Evolutionary conservation across 2,113 vertebrate species (phyloP).

Genomic region (Pluvianellus socialis): DNA sequence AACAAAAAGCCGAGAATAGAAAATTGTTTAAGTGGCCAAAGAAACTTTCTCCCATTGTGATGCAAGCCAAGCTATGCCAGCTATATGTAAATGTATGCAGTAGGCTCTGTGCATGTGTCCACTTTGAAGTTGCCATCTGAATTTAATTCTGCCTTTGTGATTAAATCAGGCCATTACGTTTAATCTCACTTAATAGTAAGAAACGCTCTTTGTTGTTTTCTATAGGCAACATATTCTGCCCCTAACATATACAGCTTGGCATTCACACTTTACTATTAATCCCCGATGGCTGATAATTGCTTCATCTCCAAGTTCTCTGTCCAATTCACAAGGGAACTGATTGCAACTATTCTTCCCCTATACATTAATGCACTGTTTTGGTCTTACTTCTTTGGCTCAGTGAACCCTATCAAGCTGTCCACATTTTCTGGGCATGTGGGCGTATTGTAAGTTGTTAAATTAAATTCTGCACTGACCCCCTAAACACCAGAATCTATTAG

Average conservation of each 20-base stretch:
- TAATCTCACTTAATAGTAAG: slow-evolving; percentile 89
- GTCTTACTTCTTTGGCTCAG: slow-evolving; percentile 81
- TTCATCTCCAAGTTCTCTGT: slow-evolving; percentile 82
- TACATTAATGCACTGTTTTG: slow-evolving; percentile 84
- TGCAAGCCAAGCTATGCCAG: slow-evolving; percentile 78
- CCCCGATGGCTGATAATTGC: slow-evolving; percentile 86
- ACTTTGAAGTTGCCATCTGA: slow-evolving; percentile 87
- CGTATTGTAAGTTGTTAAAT: slow-evolving; percentile 83
- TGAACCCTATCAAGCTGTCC: slow-evolving; percentile 82
- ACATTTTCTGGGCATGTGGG: slow-evolving; percentile 86
- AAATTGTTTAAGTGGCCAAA: slow-evolving; percentile 84
- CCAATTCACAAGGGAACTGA: slow-evolving; percentile 82
- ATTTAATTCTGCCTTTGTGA: slow-evolving; percentile 86
- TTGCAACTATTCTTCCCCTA: slow-evolving; percentile 83
- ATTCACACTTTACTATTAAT: slow-evolving; percentile 85
- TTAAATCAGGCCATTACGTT: slow-evolving; percentile 85
- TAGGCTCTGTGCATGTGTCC: slow-evolving; percentile 77
- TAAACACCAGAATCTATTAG: slow-evolving; percentile 80
- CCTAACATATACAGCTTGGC: slow-evolving; percentile 83
- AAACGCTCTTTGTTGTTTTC: slow-evolving; percentile 83
- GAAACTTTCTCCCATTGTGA: slow-evolving; percentile 81
- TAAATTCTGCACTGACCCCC: slow-evolving; percentile 77
- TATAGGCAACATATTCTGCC: slow-evolving; percentile 86
- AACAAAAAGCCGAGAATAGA: slow-evolving; percentile 74
- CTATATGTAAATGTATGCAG: slow-evolving; percentile 85